phyloP scores from a whole-genome alignment of 2,888 invertebrate species.

The Lepidochrysops patricia region DNA sequence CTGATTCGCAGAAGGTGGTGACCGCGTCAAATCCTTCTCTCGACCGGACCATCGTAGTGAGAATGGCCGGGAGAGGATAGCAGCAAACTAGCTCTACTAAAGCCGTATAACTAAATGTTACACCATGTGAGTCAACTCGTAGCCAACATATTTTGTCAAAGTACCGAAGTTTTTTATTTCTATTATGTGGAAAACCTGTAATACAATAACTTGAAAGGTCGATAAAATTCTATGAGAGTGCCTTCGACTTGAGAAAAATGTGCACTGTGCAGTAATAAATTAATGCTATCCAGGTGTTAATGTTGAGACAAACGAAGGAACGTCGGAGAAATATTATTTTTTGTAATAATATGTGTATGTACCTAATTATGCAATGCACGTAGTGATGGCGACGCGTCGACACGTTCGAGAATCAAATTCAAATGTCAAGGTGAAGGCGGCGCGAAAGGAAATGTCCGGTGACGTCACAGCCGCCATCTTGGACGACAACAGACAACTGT shows the following conservation, averaged over 20 bases:
- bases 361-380: constrained; percentile 29
- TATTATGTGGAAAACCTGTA: not conserved
- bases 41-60: too few relatives aligned
- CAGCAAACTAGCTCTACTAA: not conserved
- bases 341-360: constrained; percentile 11
- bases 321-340: constrained; percentile 5
- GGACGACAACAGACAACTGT: constrained; percentile 19
- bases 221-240: not conserved
- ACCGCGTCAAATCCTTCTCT: too few relatives aligned
- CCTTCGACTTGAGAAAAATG: not conserved
- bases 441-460: constrained; percentile 60
- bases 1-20: too few relatives aligned
- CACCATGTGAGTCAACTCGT: not conserved
- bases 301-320: not conserved
- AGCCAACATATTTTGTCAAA: not conserved
- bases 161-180: not conserved
- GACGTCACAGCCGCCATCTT: constrained; percentile 64
- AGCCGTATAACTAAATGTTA: not conserved
- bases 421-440: constrained; percentile 69
- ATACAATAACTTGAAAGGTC: not conserved
- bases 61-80: too few relatives aligned
- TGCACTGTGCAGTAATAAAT: not conserved
- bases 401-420: constrained; percentile 61
- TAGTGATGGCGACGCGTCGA: constrained; percentile 40
- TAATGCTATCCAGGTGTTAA: not conserved